Evolutionary conservation across 2,888 invertebrate species (phyloP).

Genomic region (Bellardia bayeri): DNA sequence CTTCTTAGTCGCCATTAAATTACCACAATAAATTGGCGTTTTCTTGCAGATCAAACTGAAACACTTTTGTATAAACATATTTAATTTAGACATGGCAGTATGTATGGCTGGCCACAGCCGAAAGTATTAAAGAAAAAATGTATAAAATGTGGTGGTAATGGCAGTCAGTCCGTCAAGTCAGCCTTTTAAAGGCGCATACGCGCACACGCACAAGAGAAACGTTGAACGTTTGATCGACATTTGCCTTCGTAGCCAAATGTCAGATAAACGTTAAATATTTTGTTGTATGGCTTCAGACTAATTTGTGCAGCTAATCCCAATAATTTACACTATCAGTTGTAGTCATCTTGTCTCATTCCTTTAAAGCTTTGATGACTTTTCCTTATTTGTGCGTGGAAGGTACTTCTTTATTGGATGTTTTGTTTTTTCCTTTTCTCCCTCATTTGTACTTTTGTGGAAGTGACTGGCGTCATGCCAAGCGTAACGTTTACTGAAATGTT

Average conservation of each 20-base stretch:
- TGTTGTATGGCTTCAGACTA: constrained; percentile 73
- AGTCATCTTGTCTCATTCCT: constrained; percentile 76
- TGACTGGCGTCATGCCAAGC: constrained; percentile 57
- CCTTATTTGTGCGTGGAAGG: constrained; percentile 41
- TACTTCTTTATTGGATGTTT: constrained; percentile 20
- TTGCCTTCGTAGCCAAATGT: constrained; percentile 66
- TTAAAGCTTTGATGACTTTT: constrained; percentile 71
- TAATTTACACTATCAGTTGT: constrained; percentile 76
- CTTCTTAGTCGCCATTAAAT: constrained; percentile 65
- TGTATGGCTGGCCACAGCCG: constrained; percentile 22
- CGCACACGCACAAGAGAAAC: constrained; percentile 42
- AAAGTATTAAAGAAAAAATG: not conserved
- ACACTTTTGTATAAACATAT: constrained; percentile 1
- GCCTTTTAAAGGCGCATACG: constrained; percentile 60
- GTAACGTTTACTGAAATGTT: constrained; percentile 39
- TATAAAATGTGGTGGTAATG: constrained; percentile 60
- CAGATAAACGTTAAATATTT: constrained; percentile 72
- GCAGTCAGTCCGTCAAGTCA: constrained; percentile 57
- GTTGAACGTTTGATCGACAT: constrained; percentile 69
- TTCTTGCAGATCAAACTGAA: constrained; percentile 42
- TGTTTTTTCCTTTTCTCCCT: not conserved
- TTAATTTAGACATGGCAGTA: constrained; percentile 17
- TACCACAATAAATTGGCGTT: constrained; percentile 69
- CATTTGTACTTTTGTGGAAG: constrained; percentile 31
- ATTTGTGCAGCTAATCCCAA: constrained; percentile 76